Evolutionary conservation across 2,888 invertebrate species (phyloP), one percentile per base, ranked within the genome.

Genomic region (Onchidella celtica): DNA sequence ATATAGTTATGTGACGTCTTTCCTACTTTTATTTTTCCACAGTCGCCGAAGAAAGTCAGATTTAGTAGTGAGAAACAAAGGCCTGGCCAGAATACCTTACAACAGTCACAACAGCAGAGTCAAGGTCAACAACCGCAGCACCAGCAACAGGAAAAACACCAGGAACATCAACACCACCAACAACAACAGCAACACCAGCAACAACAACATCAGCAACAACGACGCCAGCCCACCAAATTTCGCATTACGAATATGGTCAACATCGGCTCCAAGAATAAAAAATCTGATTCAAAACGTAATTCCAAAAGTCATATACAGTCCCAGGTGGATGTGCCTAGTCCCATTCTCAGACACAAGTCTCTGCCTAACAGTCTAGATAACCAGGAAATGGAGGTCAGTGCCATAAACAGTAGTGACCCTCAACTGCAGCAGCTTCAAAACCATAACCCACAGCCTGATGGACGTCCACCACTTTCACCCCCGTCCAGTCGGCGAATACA

Each of bases 291-390:
- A 14, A 32, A 72, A 4, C 34, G 9, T n/a, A 6, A 21, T 17
- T 1, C 21, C 3, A 17, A 24, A 17, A 57, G 32, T 2, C 32
- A 21, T 32, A 21, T 27, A 55, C 0, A 47, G 3, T 27, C 29
- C 57, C 72, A n/a, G 4, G 9, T 47, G 2, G 47, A 38, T 3
- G n/a, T 34, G 17, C 47, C 24, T 3, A 79, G 72, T 9, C 72
- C 79, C 1, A 72, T 79, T 29, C 32, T 79, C 21, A 61, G 65
- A 65, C 79, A 79, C 55, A 79, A 79, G 34, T 79, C 79, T 4
- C 55, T 79, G 21, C 72, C 79, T 4, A 72, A 29, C 36, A 72
- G 32, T 21, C n/a, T 79, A 27, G 36, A 78, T 40, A 61, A 17
- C n/a, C 34, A n/a, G 1, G 57, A 6, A 70, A 4, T 57, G 32